Evolutionary conservation across 53 echinoderm and acorn worm genomes (phyloP), one percentile per base, ranked within the genome.

Genomic region (Henricia sp.): DNA sequence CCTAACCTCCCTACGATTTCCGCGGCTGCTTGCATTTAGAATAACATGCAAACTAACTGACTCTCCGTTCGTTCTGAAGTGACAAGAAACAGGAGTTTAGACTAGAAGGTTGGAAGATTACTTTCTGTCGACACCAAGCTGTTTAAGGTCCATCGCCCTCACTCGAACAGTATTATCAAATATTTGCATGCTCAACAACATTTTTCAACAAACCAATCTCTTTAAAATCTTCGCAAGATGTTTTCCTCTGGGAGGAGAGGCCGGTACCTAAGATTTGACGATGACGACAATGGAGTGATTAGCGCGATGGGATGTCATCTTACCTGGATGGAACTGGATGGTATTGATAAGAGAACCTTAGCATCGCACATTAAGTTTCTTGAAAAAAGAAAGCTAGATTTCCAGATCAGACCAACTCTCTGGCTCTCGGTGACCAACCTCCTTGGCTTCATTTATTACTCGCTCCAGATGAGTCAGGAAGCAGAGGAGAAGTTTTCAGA

Each of bases 291-390:
- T 16, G 94, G 91, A n/a, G 67, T 82, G 58, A 80, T 94, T 6
- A 89, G 94, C 16, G 94, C 91, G 10, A 68, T 88, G 44, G 94
- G 94, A 0, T 96, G 96, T 41, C 96, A 96, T 58, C 69, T 96
- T 16, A 96, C 96, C 17, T 96, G 96, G 96, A 53, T 84, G 1
- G 96, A 96, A 30, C 70, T 96, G 48, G 80, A 85, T 28, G 70
- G 88, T 8, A 73, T 91, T 3, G 83, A 85, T 6, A 89, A 55
- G 34, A 86, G 88, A 24, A 67, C 87, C 3, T 72, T 94, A 10
- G 62, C 74, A 4, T 30, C 41, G 23, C 70, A 84, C 19, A 88
- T 70, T 56, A 59, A 48, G 13, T 40, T 73, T 11, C 66, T 92
- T 13, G 36, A 86, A 39, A 71, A 38, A 14, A 50, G 86, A 26